Percentiles rank a stretch among this genome's conserved stretches.
Conservation (phyloP, 1,140 invertebrate species). For the Apis laboriosa region DNA sequence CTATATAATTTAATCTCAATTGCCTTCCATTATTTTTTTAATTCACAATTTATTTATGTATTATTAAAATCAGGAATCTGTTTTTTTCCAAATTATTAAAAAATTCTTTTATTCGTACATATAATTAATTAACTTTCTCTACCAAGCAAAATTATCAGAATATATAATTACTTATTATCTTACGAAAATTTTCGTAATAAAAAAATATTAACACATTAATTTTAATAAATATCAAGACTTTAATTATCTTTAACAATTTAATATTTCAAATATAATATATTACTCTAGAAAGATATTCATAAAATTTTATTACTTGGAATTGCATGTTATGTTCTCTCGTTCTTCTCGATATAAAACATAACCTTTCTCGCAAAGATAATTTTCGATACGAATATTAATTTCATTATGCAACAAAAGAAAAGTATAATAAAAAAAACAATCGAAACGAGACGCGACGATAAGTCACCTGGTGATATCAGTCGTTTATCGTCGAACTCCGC, state of each 20-base stretch:
- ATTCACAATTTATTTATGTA: no score
- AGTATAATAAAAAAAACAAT: not conserved
- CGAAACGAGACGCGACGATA: constrained; percentile 11
- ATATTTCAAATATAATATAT: no score
- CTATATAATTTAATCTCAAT: not conserved
- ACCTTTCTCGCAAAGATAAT: no score
- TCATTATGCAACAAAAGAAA: not conserved
- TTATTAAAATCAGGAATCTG: not conserved
- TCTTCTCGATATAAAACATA: not conserved
- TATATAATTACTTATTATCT: not conserved
- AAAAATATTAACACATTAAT: no score
- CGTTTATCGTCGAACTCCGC: constrained; percentile 37
- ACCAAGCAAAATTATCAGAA: not conserved
- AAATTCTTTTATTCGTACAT: no score
- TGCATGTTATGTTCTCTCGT: not conserved
- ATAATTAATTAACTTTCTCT: not conserved
- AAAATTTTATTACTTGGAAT: not conserved
- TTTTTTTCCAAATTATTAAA: no score
- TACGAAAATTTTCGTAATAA: no score
- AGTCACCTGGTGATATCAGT: constrained; percentile 13
- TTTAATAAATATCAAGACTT: no score
- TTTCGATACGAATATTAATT: not conserved
- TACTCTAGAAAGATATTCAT: no score
- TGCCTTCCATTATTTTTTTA: no score
- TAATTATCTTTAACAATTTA: no score